phyloP scores from a whole-genome alignment of 35 echinoderm and acorn worm species.

The Anneissia japonica region DNA sequence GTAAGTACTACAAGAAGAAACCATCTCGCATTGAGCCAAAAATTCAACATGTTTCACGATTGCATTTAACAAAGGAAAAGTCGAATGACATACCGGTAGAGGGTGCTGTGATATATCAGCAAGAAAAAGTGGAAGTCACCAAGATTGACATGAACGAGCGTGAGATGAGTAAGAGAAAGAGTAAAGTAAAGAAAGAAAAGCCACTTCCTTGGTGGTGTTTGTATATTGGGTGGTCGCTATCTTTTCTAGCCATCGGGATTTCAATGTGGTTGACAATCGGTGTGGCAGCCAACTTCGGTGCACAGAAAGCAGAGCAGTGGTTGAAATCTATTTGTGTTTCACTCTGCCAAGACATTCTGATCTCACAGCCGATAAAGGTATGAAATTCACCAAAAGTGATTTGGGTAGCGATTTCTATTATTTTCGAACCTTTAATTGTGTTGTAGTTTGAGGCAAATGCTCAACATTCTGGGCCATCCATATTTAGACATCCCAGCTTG shows the following conservation, averaged over 20 bases:
- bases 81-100: too few species aligned
- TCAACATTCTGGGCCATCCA: too few species aligned
- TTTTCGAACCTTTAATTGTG: too few species aligned
- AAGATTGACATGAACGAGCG: not conserved
- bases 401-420: too few species aligned
- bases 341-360: conserved; percentile 73
- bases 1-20: not conserved
- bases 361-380: conserved; percentile 94
- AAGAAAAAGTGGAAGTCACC: too few species aligned
- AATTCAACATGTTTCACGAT: too few species aligned
- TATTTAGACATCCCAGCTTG: too few species aligned
- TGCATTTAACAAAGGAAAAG: too few species aligned
- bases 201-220: conserved; percentile 69
- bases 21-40: too few species aligned
- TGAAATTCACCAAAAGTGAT: not conserved
- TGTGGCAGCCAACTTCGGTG: conserved; percentile 74
- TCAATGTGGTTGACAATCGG: conserved; percentile 76
- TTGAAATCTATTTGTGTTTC: conserved; percentile 68
- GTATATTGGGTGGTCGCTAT: conserved; percentile 62
- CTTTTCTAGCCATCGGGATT: conserved; percentile 44
- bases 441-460: too few species aligned
- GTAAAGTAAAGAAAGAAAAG: conserved; percentile 69
- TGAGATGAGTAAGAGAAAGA: conserved; percentile 23
- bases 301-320: conserved; percentile 78
- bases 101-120: too few species aligned